Percentiles rank a stretch among this genome's conserved stretches.
Evolutionary conservation across 2,113 vertebrate species (phyloP).

Genomic region (Arvicanthis niloticus): DNA sequence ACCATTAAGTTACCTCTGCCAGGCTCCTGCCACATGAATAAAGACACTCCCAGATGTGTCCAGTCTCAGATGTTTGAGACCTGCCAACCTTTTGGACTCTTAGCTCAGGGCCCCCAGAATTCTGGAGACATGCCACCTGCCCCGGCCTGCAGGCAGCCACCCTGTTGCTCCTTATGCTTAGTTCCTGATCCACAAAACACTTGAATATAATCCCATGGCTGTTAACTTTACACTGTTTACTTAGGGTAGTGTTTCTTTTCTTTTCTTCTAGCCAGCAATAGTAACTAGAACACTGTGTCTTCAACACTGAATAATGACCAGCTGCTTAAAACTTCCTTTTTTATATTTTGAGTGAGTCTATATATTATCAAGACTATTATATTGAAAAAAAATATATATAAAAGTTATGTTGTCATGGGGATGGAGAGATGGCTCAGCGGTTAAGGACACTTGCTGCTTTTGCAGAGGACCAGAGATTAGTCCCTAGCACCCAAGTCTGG

Average conservation of each 20-base stretch:
- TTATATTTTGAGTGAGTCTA: slow-evolving; percentile 33
- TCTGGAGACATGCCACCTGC: not conserved
- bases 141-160: no score
- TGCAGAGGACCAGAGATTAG: not conserved
- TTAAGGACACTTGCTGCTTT: not conserved
- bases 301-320: not conserved
- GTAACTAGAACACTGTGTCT: not conserved
- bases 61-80: not conserved
- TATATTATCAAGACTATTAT: not conserved
- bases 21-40: not conserved
- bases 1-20: not conserved
- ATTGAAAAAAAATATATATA: no score
- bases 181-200: not conserved
- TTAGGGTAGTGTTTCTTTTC: not conserved
- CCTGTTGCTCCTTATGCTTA: not conserved
- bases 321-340: slow-evolving; percentile 16
- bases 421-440: no score
- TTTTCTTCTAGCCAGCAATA: not conserved
- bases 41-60: not conserved
- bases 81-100: not conserved
- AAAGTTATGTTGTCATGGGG: not conserved
- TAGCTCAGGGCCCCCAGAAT: not conserved
- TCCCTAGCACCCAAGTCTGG: not conserved
- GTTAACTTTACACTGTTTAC: not conserved
- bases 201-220: not conserved